Evolutionary conservation across 2,888 invertebrate genomes (phyloP).

Genomic region (Rotaria sp.): DNA sequence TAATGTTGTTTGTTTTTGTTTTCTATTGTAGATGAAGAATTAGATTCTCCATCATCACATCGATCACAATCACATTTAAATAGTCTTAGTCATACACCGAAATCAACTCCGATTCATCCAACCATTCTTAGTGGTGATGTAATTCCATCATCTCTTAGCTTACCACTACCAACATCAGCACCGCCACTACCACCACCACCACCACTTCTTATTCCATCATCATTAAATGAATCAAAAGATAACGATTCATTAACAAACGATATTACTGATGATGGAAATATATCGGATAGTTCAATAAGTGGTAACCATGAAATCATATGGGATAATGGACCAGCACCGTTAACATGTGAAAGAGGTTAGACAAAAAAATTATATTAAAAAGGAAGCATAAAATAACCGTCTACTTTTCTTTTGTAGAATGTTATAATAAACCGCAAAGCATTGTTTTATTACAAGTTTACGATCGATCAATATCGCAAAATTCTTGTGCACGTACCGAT

Average conservation of each 20-base stretch:
- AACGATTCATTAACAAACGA: background rate
- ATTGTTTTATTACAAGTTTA: background rate
- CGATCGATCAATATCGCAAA: slow-evolving; percentile 27
- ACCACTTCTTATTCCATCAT: background rate
- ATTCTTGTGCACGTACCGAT: slow-evolving; percentile 30
- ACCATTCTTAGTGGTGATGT: background rate
- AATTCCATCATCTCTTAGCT: background rate
- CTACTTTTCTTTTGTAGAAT: background rate
- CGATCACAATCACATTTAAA: background rate
- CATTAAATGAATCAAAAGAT: slow-evolving; percentile 13
- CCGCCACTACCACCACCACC: background rate
- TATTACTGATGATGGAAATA: background rate
- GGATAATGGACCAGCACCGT: background rate
- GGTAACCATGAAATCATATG: background rate
- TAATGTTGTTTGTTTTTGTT: background rate
- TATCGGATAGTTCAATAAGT: background rate
- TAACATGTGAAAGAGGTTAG: background rate
- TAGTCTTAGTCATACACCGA: background rate
- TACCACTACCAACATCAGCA: background rate
- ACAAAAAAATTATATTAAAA: background rate
- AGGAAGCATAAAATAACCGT: background rate
- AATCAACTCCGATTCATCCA: background rate
- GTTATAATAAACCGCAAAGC: background rate
- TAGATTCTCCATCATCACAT: background rate
- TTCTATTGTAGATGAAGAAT: background rate